phyloP scores from a whole-genome alignment of 2,113 vertebrate genomes.

The Equus quagga region DNA sequence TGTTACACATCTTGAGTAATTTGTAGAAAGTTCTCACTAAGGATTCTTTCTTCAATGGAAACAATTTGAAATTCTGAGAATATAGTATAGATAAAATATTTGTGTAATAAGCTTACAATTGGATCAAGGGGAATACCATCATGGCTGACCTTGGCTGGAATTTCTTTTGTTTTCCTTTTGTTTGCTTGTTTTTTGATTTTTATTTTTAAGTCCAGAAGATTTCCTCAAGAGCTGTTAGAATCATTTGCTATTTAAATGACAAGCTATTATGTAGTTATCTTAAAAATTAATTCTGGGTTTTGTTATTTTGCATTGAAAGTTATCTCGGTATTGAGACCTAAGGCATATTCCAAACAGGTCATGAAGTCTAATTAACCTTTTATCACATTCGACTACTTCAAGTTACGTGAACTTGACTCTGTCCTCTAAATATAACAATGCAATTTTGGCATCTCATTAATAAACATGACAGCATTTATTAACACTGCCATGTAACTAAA shows the following conservation, averaged over 20 bases:
- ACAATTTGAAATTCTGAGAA: not conserved
- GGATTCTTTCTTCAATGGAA: not conserved
- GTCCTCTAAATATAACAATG: conserved; percentile 82
- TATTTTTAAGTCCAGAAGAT: conserved; percentile 16
- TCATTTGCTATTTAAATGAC: conserved; percentile 34
- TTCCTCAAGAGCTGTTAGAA: not conserved
- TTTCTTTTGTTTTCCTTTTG: not conserved
- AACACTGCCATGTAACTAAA: conserved; percentile 80
- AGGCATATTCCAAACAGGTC: conserved; percentile 73
- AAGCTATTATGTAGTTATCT: not conserved
- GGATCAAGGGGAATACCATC: not conserved
- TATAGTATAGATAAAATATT: not conserved
- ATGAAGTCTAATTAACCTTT: conserved; percentile 82
- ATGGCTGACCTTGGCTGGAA: not conserved
- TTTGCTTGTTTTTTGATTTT: not conserved
- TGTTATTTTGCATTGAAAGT: conserved; percentile 56
- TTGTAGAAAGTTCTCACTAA: not conserved
- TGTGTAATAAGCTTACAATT: not conserved
- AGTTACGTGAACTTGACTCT: conserved; percentile 81
- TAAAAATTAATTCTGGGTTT: conserved; percentile 62
- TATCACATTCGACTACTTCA: conserved; percentile 75
- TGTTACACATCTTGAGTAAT: not conserved
- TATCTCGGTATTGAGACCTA: conserved; percentile 57
- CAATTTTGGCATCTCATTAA: conserved; percentile 80
- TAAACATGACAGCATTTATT: conserved; percentile 83